phyloP scores from a whole-genome alignment of 2,797 vertebrate species.

The Nothura maculosa region DNA sequence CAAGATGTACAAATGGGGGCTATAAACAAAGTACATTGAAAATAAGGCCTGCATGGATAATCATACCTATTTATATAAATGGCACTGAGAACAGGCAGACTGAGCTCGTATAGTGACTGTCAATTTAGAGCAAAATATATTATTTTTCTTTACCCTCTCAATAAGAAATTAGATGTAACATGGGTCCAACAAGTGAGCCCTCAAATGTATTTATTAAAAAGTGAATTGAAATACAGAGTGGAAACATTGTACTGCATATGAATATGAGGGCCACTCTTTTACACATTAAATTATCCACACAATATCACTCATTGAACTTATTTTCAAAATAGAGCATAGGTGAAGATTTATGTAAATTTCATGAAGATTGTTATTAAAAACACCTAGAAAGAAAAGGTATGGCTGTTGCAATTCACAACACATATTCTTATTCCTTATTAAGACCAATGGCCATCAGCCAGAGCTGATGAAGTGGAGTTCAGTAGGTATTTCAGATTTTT shows the following conservation, averaged over 20 bases:
- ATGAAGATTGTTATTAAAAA: neutral
- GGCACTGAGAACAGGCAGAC: slow-evolving; percentile 46
- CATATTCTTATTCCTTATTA: neutral
- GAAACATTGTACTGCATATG: neutral
- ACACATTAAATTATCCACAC: neutral
- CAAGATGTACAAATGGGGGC: slow-evolving; percentile 56
- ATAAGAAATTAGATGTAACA: slow-evolving; percentile 36
- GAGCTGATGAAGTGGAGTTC: neutral
- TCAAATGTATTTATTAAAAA: slow-evolving; percentile 48
- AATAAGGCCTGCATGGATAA: slow-evolving; percentile 65
- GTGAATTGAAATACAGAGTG: neutral
- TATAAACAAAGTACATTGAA: slow-evolving; percentile 49
- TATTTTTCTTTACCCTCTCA: slow-evolving; percentile 46
- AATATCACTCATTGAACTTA: neutral
- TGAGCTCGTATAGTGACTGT: slow-evolving; percentile 37
- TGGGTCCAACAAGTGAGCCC: neutral
- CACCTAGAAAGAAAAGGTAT: neutral
- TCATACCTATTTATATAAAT: slow-evolving; percentile 67
- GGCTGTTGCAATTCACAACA: neutral
- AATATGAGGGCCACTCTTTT: neutral
- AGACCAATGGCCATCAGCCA: neutral
- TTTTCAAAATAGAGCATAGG: neutral
- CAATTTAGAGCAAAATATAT: slow-evolving; percentile 60
- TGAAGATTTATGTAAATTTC: slow-evolving; percentile 20
- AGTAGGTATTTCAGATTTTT: neutral